Evolutionary conservation across 2,888 invertebrate species (phyloP), one percentile per base, ranked within the genome.

Genomic region (Adela reaumurella): DNA sequence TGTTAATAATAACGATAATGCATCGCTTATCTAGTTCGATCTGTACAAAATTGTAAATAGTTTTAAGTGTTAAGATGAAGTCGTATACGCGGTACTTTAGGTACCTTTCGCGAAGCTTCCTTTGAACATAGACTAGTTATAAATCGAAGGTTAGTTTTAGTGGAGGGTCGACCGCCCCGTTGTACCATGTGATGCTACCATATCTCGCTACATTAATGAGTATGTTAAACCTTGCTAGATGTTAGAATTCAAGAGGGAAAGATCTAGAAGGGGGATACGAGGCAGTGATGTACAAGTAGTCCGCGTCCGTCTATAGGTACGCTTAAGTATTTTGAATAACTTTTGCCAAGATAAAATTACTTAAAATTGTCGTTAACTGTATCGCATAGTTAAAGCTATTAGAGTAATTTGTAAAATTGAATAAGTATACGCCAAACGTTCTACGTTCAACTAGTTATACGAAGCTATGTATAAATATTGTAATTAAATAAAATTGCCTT

Each of bases 101-200:
- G 35, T 35, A 35, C 35, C 35, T 35, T 35, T 35, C 35, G 35
- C 35, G 35, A 35, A 35, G 35, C 35, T 35, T 35, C 35, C 35
- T 11, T 35, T 35, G 35, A 14, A 35, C 14, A 35, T 35, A 35
- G 35, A 3, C 14, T 35, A 35, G 35, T 4, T 8, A 35, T 35
- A 35, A 35, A 35, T 8, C 11, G 35, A 35, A 35, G 35, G 35
- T 35, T 35, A 35, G 35, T 14, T 8, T 35, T 35, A 35, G 35
- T 35, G 35, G 14, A 35, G 35, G 60, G 59, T 58, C 59, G 59
- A 51, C 46, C 51, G 54, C 52, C 46, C 49, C 49, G 20, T 46
- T 46, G 46, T 44, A 46, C 48, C 50, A 48, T 86, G 87, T 87
- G 87, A 87, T 87, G 84, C 85, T 86, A 87, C 84, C 88, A 88